Base-by-base conservation (phyloP, 2,113 vertebrate genomes). In the Paradoxurus hermaphroditus region DNA sequence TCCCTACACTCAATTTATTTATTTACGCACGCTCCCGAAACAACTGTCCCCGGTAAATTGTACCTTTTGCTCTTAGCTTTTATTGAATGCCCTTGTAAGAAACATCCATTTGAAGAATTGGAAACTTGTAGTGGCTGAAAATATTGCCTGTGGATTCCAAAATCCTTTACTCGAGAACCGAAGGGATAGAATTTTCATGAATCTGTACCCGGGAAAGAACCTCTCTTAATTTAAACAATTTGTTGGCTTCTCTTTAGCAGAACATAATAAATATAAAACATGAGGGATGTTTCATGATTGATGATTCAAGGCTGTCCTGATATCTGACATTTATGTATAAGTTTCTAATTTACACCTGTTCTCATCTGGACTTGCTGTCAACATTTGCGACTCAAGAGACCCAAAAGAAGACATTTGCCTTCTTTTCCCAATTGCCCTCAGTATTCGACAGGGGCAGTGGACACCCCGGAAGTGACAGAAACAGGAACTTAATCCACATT, bases 401-500 rank as follows among this genome's bases (percentile, higher is more conserved):
- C 46, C 56, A 0, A 25, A 62, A 31, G 21, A 31, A 2, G 7
- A 77, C 23, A 4, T 72, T 18, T 49, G 36, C 27, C 31, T 86
- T 8, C 34, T 41, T 59, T 67, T 83, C 49, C 19, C 63, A 75
- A 59, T 75, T 14, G 27, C 7, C 7, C 2, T 7, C 12, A 7
- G 27, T n/a, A 10, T 31, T 49, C 11, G 4, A n/a, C 27, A 39
- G 53, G 8, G 15, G 44, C 73, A 23, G 2, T 16, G 15, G 36
- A 16, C 2, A 25, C 3, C 21, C 29, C 11, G 19, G 29, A 41
- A 36, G 12, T 56, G 72, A 63, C 4, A 19, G 29, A 53, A 16
- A 25, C 1, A 5, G 31, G 18, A 10, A 5, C 4, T 5, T 36
- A 7, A 53, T 29, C 5, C 0, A 0, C 0, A 0, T 21, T 13